A percentile compares a stretch with the other conserved stretches of the same genome.
Conservation (phyloP, 2,797 vertebrate genomes). For the Sebastes variabilis region DNA sequence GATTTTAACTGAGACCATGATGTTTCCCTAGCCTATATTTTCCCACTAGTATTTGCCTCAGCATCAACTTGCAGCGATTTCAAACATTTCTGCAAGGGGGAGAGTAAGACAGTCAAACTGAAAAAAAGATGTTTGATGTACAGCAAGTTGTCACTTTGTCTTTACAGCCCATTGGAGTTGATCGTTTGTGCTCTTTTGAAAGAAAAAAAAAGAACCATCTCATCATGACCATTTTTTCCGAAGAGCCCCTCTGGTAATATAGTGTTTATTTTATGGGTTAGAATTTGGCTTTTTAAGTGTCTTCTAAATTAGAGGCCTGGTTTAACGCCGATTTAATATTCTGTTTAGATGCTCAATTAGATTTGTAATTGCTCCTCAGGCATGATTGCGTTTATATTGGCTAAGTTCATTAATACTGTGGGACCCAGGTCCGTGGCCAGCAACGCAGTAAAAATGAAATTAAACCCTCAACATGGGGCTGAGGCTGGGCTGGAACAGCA, state of each 20-base stretch:
- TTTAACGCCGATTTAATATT: conserved; percentile 80
- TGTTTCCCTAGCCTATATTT: background rate
- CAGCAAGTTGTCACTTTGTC: conserved; percentile 21
- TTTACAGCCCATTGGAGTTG: conserved; percentile 26
- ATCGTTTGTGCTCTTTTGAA: conserved; percentile 19
- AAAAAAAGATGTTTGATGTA: background rate
- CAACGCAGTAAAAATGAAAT: conserved; percentile 79
- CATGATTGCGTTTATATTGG: conserved; percentile 80
- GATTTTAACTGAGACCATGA: background rate
- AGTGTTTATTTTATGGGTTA: conserved; percentile 71
- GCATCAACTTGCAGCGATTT: background rate
- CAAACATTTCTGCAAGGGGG: background rate
- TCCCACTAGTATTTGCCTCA: background rate
- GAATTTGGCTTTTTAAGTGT: conserved; percentile 77
- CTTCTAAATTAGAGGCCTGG: conserved; percentile 73
- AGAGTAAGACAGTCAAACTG: background rate
- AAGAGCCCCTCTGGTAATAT: conserved; percentile 48
- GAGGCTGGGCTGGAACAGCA: conserved; percentile 33
- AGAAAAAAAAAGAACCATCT: background rate
- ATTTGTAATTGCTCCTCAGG: conserved; percentile 82
- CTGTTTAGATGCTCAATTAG: conserved; percentile 82
- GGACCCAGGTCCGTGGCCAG: conserved; percentile 70
- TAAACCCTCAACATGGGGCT: conserved; percentile 57
- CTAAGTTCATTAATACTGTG: conserved; percentile 79
- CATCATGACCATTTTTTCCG: conserved; percentile 22